phyloP scores from a whole-genome alignment of 2,797 vertebrate species.

The Jordanella pulchra region DNA sequence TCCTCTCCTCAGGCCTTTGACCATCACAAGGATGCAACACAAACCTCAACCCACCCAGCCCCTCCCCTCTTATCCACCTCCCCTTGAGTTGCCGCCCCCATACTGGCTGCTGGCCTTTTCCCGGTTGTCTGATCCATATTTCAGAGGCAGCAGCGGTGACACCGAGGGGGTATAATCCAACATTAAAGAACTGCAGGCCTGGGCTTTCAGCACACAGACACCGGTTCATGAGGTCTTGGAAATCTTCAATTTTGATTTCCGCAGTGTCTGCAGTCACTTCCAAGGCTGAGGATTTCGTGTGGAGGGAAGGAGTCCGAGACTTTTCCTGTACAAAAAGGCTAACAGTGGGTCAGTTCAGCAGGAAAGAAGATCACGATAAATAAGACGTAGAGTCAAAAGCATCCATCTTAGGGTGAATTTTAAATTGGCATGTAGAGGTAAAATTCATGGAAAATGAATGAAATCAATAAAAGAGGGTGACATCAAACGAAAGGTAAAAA shows the following conservation, averaged over 20 bases:
- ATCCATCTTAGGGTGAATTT: slow-evolving; percentile 15
- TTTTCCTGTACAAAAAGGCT: slow-evolving; percentile 42
- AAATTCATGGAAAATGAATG: slow-evolving; percentile 3
- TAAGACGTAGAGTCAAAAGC: slow-evolving; percentile 6
- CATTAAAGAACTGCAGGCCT: slow-evolving; percentile 70
- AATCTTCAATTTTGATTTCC: slow-evolving; percentile 74
- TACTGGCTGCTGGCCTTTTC: slow-evolving; percentile 78
- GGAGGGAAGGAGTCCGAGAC: slow-evolving; percentile 51
- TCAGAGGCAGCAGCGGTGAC: slow-evolving; percentile 74
- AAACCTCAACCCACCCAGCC: slow-evolving; percentile 48
- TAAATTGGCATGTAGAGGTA: not conserved
- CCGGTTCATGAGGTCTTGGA: slow-evolving; percentile 70
- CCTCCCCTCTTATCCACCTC: slow-evolving; percentile 7
- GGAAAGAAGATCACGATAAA: slow-evolving; percentile 24
- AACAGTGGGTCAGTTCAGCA: slow-evolving; percentile 36
- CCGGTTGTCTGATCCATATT: slow-evolving; percentile 78
- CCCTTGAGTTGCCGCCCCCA: slow-evolving; percentile 66
- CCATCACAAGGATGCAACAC: slow-evolving; percentile 62
- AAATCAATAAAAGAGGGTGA: not conserved
- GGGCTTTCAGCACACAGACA: slow-evolving; percentile 61
- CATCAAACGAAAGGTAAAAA: not conserved
- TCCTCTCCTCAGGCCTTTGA: slow-evolving; percentile 56
- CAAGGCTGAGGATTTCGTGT: slow-evolving; percentile 52
- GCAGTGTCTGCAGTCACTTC: slow-evolving; percentile 61
- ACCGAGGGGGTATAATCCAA: slow-evolving; percentile 77